Conservation (phyloP, 2,113 vertebrate species). For the Gracilinanus agilis region DNA sequence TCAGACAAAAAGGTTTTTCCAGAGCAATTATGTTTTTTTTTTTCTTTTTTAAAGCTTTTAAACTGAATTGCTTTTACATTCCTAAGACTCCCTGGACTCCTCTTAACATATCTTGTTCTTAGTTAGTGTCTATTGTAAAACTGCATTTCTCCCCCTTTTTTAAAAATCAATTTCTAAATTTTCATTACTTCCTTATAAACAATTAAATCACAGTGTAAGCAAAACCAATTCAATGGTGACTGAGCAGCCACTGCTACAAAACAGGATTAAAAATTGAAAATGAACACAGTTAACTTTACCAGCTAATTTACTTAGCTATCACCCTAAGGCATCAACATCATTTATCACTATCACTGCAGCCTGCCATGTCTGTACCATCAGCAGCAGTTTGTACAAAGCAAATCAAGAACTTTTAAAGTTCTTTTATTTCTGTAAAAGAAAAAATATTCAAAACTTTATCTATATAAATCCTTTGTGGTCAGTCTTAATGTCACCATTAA, state of each 20-base stretch:
- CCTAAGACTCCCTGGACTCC: conserved; percentile 59
- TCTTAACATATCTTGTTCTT: conserved; percentile 45
- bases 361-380: conserved; percentile 39
- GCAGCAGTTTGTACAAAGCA: conserved; percentile 30
- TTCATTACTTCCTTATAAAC: conserved; percentile 70
- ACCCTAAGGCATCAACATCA: conserved; percentile 74
- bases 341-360: conserved; percentile 69
- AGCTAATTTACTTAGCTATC: conserved; percentile 78
- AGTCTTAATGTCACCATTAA: neutral
- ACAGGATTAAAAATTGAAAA: conserved; percentile 76
- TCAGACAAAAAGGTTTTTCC: conserved; percentile 45
- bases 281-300: conserved; percentile 66
- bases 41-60: conserved; percentile 45
- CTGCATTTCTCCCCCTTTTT: conserved; percentile 50
- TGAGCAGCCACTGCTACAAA: conserved; percentile 63
- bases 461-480: neutral
- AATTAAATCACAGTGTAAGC: conserved; percentile 80
- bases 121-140: conserved; percentile 57
- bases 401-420: conserved; percentile 48
- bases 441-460: conserved; percentile 50
- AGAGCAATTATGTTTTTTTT: conserved; percentile 24
- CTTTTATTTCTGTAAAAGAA: conserved; percentile 22
- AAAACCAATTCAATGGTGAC: conserved; percentile 65
- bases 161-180: conserved; percentile 59
- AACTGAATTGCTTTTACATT: conserved; percentile 40